Evolutionary conservation across 2,888 invertebrate species (phyloP).

Genomic region (Entomobrya multifasciata): DNA sequence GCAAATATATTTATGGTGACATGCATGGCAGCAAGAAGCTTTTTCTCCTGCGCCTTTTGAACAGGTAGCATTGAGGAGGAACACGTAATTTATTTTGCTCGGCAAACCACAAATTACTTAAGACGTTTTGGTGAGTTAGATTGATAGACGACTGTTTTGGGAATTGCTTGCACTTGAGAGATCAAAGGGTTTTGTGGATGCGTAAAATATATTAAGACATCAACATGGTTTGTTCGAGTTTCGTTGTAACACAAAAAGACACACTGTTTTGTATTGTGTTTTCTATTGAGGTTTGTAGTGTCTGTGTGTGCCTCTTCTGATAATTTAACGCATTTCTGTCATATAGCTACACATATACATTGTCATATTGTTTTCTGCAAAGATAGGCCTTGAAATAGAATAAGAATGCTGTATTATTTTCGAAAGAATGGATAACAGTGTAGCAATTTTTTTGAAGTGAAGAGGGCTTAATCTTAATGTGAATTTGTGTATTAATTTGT

Average conservation of each 20-base stretch:
- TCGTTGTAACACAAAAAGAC: neutral
- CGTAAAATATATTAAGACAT: neutral
- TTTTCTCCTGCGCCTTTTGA: neutral
- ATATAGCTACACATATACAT: no score
- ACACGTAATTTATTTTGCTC: constrained; percentile 10
- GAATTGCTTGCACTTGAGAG: constrained; percentile 33
- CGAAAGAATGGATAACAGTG: neutral
- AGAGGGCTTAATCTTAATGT: neutral
- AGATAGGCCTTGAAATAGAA: neutral
- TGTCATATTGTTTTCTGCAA: neutral
- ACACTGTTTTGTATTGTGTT: neutral
- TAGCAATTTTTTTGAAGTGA: no score
- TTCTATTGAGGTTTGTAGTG: neutral
- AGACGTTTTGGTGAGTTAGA: constrained; percentile 16
- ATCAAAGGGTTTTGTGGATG: neutral
- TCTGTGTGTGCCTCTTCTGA: no score
- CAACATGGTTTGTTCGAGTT: neutral
- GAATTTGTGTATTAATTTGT: constrained; percentile 25
- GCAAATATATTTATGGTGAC: neutral
- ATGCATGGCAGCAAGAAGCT: no score
- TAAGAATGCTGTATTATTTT: neutral
- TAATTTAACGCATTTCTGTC: no score
- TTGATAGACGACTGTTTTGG: constrained; percentile 39
- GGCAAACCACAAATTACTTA: constrained; percentile 13
- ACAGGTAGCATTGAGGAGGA: neutral